phyloP scores from a whole-genome alignment of 2,797 vertebrate genomes.

The Anguilla pacifica region DNA sequence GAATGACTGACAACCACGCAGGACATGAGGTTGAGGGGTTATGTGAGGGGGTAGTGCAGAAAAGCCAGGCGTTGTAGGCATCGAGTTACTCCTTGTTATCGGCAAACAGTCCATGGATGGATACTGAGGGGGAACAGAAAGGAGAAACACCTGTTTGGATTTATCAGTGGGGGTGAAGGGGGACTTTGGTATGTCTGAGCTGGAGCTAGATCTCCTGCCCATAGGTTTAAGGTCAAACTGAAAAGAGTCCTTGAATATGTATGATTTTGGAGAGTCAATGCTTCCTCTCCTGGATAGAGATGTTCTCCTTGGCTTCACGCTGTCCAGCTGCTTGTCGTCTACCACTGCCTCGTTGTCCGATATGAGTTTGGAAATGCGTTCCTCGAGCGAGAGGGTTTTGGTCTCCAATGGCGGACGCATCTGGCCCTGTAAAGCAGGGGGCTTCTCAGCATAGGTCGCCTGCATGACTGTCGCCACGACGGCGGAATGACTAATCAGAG shows the following conservation, averaged over 20 bases:
- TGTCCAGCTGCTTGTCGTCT: constrained; percentile 96
- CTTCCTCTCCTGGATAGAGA: constrained; percentile 96
- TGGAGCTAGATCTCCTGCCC: constrained; percentile 93
- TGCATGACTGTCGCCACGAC: constrained; percentile 75
- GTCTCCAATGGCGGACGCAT: constrained; percentile 90
- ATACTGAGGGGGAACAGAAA: constrained; percentile 89
- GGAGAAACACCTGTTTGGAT: constrained; percentile 94
- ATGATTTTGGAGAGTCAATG: constrained; percentile 98
- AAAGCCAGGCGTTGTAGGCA: constrained; percentile 92
- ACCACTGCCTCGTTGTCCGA: constrained; percentile 98
- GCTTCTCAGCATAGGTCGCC: constrained; percentile 75
- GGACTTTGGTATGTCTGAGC: constrained; percentile 97
- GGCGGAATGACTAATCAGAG: constrained; percentile 60
- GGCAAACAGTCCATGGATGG: constrained; percentile 92
- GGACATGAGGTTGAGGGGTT: constrained; percentile 80
- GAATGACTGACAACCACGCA: constrained; percentile 94
- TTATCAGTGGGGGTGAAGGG: constrained; percentile 97
- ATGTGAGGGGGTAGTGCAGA: constrained; percentile 85
- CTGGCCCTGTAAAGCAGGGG: constrained; percentile 70
- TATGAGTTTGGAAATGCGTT: constrained; percentile 96
- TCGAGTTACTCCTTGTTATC: constrained; percentile 98
- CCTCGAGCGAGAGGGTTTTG: constrained; percentile 93
- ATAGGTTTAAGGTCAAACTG: constrained; percentile 98
- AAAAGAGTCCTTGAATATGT: constrained; percentile 99
- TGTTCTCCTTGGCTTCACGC: constrained; percentile 97